These are phyloP conservation scores for Ormyrus thymus DNA, from an alignment of 2,888 invertebrate genomes.

Conservation along the genomic window DNA sequence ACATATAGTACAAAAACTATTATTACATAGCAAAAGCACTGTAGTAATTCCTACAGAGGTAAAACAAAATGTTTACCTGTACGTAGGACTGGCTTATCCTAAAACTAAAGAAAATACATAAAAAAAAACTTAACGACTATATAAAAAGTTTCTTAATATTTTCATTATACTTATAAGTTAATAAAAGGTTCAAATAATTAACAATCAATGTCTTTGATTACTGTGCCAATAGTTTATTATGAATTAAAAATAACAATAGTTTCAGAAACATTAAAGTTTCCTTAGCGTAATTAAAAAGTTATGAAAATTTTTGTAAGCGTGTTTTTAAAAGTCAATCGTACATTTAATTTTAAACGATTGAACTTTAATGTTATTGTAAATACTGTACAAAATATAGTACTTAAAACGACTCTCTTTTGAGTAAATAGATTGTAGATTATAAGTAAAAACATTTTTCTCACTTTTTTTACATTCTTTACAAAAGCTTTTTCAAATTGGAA, in stretches of 20 bases:
- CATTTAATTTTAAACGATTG: background rate
- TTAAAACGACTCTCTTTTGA: conserved; percentile 18
- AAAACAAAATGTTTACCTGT: too few species aligned
- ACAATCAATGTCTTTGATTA: background rate
- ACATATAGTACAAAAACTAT: too few species aligned
- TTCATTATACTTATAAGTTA: background rate
- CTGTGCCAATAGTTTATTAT: conserved; percentile 33
- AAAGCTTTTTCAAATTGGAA: conserved; percentile 25
- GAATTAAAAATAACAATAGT: conserved; percentile 38
- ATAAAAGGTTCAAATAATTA: background rate
- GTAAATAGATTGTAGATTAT: conserved; percentile 17
- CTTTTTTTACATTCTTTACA: conserved; percentile 30
- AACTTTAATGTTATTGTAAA: conserved; percentile 30
- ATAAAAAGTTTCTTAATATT: background rate
- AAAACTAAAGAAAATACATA: too few species aligned
- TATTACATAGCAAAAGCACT: too few species aligned
- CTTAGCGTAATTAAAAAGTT: conserved; percentile 41
- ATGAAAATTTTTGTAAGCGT: conserved; percentile 30
- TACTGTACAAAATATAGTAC: conserved; percentile 45
- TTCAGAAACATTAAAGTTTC: conserved; percentile 12
- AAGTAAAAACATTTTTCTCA: conserved; percentile 15
- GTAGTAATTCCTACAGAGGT: too few species aligned
- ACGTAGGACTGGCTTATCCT: too few species aligned
- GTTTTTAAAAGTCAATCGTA: conserved; percentile 26
- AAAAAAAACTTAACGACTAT: too few species aligned